Evolutionary conservation across 2,113 vertebrate genomes (phyloP).

Genomic region (Enhydra lutris): DNA sequence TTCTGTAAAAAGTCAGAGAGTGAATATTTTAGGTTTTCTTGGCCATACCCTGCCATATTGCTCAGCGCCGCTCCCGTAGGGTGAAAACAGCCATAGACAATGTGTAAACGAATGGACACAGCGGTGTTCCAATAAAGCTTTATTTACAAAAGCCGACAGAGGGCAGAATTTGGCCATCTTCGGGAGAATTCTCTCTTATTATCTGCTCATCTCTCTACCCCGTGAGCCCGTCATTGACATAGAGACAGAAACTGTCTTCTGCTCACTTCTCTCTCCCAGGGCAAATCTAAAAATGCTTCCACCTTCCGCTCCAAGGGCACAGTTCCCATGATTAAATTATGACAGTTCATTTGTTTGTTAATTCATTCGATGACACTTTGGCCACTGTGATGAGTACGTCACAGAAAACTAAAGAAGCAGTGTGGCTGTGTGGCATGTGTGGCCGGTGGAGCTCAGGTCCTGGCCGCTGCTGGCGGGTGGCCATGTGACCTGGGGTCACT

Average conservation of each 20-base stretch:
- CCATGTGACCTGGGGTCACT: neutral
- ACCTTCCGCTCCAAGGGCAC: neutral
- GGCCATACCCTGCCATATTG: fast-evolving
- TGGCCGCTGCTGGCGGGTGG: too few species aligned
- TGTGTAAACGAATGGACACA: neutral
- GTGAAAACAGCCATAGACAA: neutral
- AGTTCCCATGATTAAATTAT: neutral
- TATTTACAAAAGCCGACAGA: neutral
- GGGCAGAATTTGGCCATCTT: neutral
- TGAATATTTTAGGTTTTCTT: neutral
- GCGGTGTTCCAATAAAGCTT: constrained; percentile 16
- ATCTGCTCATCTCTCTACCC: neutral
- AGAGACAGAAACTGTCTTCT: neutral
- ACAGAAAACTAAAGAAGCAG: neutral
- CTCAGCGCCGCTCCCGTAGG: neutral
- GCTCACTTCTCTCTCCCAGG: neutral
- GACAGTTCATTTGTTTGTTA: neutral
- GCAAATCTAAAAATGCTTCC: neutral
- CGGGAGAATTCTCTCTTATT: neutral
- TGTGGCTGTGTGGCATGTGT: fast-evolving
- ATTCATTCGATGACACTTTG: neutral
- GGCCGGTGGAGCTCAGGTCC: neutral
- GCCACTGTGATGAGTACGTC: neutral
- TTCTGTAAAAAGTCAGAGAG: neutral
- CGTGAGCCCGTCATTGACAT: neutral